Evolutionary conservation across 1,140 invertebrate genomes (phyloP).

Genomic region (Stegodyphus mimosarum): DNA sequence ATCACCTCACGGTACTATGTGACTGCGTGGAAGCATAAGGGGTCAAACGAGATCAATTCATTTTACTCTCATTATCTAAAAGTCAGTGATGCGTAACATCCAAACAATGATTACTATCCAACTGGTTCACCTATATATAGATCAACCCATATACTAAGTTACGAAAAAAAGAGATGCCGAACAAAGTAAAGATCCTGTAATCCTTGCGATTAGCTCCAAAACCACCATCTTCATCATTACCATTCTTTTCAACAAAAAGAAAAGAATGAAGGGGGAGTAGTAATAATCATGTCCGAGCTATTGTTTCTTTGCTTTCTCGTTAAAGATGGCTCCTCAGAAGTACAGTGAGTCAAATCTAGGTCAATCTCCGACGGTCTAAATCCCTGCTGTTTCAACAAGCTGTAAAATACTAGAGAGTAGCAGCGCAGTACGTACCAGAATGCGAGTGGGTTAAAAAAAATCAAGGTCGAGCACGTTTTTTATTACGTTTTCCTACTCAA

Average conservation of each 20-base stretch:
- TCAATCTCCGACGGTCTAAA: slow-evolving; percentile 9
- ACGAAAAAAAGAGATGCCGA: slow-evolving; percentile 35
- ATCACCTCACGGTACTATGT: slow-evolving; percentile 2
- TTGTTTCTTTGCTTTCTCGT: slow-evolving; percentile 42
- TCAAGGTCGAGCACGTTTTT: slow-evolving; percentile 39
- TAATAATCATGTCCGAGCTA: slow-evolving; percentile 44
- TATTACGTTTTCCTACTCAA: background rate
- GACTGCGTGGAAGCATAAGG: background rate
- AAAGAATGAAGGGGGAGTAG: slow-evolving; percentile 2
- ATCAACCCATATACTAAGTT: slow-evolving; percentile 30
- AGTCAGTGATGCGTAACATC: slow-evolving; percentile 27
- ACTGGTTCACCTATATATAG: slow-evolving; percentile 57
- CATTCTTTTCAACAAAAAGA: slow-evolving; percentile 35
- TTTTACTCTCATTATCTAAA: slow-evolving; percentile 59
- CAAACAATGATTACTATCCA: slow-evolving; percentile 56
- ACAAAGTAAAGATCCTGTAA: slow-evolving; percentile 51
- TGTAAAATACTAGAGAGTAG: slow-evolving; percentile 35
- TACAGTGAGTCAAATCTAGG: slow-evolving; percentile 3
- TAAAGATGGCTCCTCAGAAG: slow-evolving; percentile 7
- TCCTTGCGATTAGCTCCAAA: slow-evolving; percentile 47
- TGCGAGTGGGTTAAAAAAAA: slow-evolving; percentile 26
- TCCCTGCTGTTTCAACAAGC: slow-evolving; percentile 34
- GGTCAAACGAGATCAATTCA: slow-evolving; percentile 57
- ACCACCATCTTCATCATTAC: slow-evolving; percentile 45
- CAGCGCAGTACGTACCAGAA: slow-evolving; percentile 24